Conservation (phyloP, 2,888 invertebrate genomes). For the Elgonia sp. region DNA sequence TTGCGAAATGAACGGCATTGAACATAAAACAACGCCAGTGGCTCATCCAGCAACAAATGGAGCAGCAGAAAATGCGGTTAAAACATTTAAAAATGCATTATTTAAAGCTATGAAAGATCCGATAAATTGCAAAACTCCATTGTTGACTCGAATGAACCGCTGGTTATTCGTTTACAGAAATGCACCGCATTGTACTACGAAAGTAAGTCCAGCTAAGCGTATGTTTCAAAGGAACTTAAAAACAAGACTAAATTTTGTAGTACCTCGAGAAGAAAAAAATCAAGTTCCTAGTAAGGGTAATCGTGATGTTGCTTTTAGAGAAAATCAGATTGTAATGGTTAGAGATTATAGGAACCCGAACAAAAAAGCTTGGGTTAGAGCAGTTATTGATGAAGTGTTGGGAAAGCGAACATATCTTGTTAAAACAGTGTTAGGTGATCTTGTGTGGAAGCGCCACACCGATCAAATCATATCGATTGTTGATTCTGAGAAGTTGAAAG, state of each 20-base stretch:
- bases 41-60: slow-evolving; percentile 66
- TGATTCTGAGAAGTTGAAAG: not conserved
- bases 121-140: not conserved
- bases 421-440: not conserved
- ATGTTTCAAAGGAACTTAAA: slow-evolving; percentile 44
- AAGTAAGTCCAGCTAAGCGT: slow-evolving; percentile 50
- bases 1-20: slow-evolving; percentile 34
- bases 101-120: slow-evolving; percentile 16
- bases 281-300: not conserved
- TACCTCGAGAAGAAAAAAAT: not conserved
- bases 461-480: slow-evolving; percentile 33
- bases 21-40: slow-evolving; percentile 37
- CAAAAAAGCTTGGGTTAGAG: slow-evolving; percentile 30
- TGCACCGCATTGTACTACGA: slow-evolving; percentile 54
- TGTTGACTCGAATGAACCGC: slow-evolving; percentile 12
- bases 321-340: slow-evolving; percentile 11
- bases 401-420: slow-evolving; percentile 20
- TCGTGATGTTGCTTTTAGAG: not conserved
- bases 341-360: slow-evolving; percentile 46
- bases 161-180: slow-evolving; percentile 56
- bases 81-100: slow-evolving; percentile 38
- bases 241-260: slow-evolving; percentile 24
- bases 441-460: slow-evolving; percentile 33
- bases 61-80: slow-evolving; percentile 57
- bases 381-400: slow-evolving; percentile 27